Evolutionary conservation across 2,888 invertebrate species (phyloP).

Genomic region (Epinotia bilunana): DNA sequence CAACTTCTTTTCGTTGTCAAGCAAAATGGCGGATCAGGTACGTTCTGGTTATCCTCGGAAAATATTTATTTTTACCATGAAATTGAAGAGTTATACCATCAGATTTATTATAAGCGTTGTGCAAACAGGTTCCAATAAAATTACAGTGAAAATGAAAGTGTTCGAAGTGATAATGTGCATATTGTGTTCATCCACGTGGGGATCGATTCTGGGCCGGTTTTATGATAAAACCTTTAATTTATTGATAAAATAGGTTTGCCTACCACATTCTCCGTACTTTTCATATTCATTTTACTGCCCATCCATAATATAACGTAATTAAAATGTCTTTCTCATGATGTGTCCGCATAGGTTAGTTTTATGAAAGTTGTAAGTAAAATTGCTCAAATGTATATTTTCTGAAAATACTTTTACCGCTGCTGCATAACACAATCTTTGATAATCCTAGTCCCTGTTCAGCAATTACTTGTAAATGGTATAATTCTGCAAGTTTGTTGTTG

Average conservation of each 20-base stretch:
- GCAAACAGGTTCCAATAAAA: slow-evolving; percentile 2
- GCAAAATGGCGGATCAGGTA: slow-evolving; percentile 94
- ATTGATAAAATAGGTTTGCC: not conserved
- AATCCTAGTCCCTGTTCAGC: no score
- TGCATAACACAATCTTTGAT: not conserved
- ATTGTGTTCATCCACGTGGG: slow-evolving; percentile 68
- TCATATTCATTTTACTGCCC: not conserved
- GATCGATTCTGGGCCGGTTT: slow-evolving; percentile 40
- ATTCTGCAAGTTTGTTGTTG: slow-evolving; percentile 8
- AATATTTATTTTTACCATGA: slow-evolving; percentile 52
- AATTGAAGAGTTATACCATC: slow-evolving; percentile 21
- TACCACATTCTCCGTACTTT: not conserved
- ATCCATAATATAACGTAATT: not conserved
- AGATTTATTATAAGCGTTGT: slow-evolving; percentile 7
- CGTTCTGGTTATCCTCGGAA: slow-evolving; percentile 69
- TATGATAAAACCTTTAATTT: slow-evolving; percentile 13
- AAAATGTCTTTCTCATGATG: not conserved
- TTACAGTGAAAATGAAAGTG: slow-evolving; percentile 29
- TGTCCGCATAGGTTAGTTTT: slow-evolving; percentile 31
- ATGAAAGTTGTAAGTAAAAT: not conserved
- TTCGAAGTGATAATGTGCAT: slow-evolving; percentile 59
- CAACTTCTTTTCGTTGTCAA: slow-evolving; percentile 82
- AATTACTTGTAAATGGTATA: not conserved
- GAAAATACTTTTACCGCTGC: not conserved
- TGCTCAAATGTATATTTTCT: not conserved